A percentile compares a stretch with the other conserved stretches of the same genome.
Conservation (phyloP, 2,888 invertebrate species). For the Altica lythri region DNA sequence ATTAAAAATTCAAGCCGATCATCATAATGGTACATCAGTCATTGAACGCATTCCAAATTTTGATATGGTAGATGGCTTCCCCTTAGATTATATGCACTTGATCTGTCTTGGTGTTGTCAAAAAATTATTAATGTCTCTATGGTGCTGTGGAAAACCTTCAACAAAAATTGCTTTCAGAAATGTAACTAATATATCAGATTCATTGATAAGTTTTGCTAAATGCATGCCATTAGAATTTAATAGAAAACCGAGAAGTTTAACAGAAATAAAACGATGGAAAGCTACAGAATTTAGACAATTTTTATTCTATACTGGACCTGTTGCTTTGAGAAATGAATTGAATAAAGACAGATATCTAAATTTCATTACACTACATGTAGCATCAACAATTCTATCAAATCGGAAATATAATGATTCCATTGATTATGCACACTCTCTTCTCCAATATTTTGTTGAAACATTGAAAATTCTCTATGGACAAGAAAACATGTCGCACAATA, state of each 20-base stretch:
- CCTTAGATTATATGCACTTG: conserved; percentile 37
- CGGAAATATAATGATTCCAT: conserved; percentile 10
- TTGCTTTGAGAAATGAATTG: conserved; percentile 18
- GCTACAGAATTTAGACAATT: conserved; percentile 20
- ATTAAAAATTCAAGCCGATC: conserved; percentile 26
- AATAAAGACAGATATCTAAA: conserved; percentile 16
- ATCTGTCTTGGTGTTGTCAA: conserved; percentile 21
- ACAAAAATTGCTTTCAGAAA: conserved; percentile 12
- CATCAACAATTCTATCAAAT: conserved; percentile 19
- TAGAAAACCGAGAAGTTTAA: conserved; percentile 19
- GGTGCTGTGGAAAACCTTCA: conserved; percentile 22
- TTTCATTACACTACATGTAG: conserved; percentile 25
- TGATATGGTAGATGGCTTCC: conserved; percentile 31
- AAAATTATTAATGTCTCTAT: conserved; percentile 18
- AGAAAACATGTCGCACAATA: conserved; percentile 21
- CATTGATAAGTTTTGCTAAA: conserved; percentile 6
- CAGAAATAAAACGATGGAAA: conserved; percentile 25
- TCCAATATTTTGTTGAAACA: conserved; percentile 27
- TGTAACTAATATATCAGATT: conserved; percentile 17
- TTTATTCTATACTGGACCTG: conserved; percentile 22
- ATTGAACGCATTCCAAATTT: conserved; percentile 29
- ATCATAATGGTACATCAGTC: conserved; percentile 27
- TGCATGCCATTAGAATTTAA: conserved; percentile 23
- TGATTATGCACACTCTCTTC: conserved; percentile 24
- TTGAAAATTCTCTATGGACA: conserved; percentile 25